Evolutionary conservation across 1,140 invertebrate species (phyloP).

Genomic region (Pinna nobilis): DNA sequence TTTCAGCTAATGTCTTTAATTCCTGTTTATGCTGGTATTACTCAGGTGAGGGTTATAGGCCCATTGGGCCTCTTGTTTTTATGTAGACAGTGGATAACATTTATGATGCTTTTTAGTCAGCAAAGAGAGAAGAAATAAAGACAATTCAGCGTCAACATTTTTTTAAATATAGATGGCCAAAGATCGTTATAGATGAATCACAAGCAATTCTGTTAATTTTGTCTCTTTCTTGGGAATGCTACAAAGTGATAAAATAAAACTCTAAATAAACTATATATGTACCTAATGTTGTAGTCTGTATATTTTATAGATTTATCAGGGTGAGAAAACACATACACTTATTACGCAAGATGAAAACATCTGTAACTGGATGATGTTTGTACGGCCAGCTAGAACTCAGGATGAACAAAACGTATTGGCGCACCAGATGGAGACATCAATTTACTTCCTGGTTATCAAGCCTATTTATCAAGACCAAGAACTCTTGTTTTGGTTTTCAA

Average conservation of each 20-base stretch:
- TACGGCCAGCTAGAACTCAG: slow-evolving; percentile 51
- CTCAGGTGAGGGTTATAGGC: too few relatives aligned
- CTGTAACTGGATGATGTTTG: slow-evolving; percentile 64
- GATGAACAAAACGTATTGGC: slow-evolving; percentile 59
- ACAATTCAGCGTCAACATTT: too few relatives aligned
- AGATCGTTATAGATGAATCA: too few relatives aligned
- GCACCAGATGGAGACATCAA: slow-evolving; percentile 50
- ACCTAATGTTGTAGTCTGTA: not conserved
- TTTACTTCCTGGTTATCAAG: slow-evolving; percentile 53
- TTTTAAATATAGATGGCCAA: too few relatives aligned
- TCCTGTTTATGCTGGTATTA: too few relatives aligned
- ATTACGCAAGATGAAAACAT: slow-evolving; percentile 49
- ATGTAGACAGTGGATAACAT: too few relatives aligned
- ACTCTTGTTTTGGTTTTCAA: slow-evolving; percentile 59
- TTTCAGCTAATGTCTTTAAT: too few relatives aligned
- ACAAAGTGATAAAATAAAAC: not conserved
- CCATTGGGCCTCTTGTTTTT: too few relatives aligned
- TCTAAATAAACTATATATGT: not conserved
- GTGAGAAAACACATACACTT: slow-evolving; percentile 21
- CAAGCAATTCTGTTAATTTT: too few relatives aligned
- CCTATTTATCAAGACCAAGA: slow-evolving; percentile 50
- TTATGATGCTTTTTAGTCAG: too few relatives aligned
- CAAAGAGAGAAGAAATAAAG: too few relatives aligned
- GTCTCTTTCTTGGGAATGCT: not conserved
- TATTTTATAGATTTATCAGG: slow-evolving; percentile 26